Conservation (phyloP, 2,113 vertebrate genomes). For the Marcusenius ussheri region DNA sequence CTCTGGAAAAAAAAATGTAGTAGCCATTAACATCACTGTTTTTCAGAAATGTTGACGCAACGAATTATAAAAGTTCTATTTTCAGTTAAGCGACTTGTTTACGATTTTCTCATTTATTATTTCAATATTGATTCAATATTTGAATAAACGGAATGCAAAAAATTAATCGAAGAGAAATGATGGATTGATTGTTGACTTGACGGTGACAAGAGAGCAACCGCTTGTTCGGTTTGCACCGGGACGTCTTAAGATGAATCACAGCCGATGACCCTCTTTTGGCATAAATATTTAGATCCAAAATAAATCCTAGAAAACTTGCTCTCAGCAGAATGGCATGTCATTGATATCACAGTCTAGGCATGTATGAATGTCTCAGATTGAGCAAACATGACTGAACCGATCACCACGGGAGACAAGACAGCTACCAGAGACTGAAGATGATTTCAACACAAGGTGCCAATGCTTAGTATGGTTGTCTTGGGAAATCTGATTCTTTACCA, state of each 20-base stretch:
- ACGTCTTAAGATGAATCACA: not conserved
- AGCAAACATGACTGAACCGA: not conserved
- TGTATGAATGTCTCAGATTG: not conserved
- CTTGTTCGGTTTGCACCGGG: not conserved
- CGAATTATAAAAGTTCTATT: not conserved
- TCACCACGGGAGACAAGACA: not conserved
- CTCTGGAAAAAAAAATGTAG: not conserved
- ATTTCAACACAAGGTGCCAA: not conserved
- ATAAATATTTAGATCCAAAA: slow-evolving; percentile 16
- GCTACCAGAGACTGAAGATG: not conserved
- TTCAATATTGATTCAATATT: not conserved
- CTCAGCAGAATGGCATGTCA: slow-evolving; percentile 7
- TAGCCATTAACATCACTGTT: not conserved
- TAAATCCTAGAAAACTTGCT: not conserved
- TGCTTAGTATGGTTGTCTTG: not conserved
- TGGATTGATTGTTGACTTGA: not conserved
- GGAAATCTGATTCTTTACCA: not conserved
- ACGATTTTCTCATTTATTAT: not conserved
- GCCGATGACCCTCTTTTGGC: not conserved
- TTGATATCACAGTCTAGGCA: slow-evolving; percentile 15
- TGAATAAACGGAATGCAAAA: not conserved
- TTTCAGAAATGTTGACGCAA: not conserved
- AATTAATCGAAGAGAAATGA: not conserved
- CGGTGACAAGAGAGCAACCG: not conserved
- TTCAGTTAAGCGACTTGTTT: not conserved